Conservation (phyloP, 1,140 invertebrate species). For the Sesamia nonagrioides region DNA sequence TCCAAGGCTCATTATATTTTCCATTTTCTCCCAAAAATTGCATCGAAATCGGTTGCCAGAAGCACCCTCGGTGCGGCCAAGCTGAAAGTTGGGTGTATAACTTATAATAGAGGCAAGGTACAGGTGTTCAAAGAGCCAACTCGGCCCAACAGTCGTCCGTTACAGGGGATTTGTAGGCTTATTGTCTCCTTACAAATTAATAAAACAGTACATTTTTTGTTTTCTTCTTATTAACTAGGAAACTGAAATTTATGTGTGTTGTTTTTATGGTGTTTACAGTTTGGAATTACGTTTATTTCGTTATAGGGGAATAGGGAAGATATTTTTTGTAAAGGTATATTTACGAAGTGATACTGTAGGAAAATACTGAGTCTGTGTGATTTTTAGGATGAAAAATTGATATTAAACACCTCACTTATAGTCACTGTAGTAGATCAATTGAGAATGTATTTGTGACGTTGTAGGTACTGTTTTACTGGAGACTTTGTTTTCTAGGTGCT, state of each 20-base stretch:
- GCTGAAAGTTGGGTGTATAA: conserved; percentile 46
- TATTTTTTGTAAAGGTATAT: too few species aligned
- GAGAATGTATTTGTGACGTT: too few species aligned
- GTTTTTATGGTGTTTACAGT: not conserved
- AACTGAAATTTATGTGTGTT: conserved; percentile 52
- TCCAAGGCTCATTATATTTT: too few species aligned
- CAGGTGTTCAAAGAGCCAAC: conserved; percentile 60
- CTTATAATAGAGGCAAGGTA: conserved; percentile 52
- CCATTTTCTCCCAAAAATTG: conserved; percentile 10
- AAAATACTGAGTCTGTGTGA: too few species aligned
- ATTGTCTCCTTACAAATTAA: conserved; percentile 64
- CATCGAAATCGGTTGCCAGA: not conserved
- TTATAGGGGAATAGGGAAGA: not conserved
- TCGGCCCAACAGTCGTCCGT: conserved; percentile 63
- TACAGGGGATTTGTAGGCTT: conserved; percentile 59
- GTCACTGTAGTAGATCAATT: too few species aligned
- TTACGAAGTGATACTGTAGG: too few species aligned
- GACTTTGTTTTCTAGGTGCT: too few species aligned
- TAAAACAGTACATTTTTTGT: conserved; percentile 64
- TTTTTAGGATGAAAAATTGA: too few species aligned
- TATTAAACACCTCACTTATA: too few species aligned
- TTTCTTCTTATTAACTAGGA: conserved; percentile 61
- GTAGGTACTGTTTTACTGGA: too few species aligned
- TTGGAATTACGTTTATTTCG: conserved; percentile 14
- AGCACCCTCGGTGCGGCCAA: not conserved